These are phyloP conservation scores for Orthonyx spaldingii DNA, from an alignment of 2,113 vertebrate genomes.

Conservation along the genomic window DNA sequence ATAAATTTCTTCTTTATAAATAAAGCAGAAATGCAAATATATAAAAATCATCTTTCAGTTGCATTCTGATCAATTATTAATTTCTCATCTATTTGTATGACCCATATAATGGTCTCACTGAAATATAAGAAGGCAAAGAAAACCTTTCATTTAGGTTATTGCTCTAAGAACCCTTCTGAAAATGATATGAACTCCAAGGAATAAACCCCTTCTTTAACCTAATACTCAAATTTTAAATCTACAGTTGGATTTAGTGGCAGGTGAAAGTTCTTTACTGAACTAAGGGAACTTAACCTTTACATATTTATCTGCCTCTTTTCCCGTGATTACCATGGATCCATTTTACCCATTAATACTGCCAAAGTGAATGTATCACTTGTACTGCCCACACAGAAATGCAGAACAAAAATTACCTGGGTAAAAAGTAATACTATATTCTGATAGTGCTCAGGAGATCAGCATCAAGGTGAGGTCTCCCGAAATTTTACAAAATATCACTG, in stretches of 20 bases:
- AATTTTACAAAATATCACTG: background rate
- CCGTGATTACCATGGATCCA: rapidly evolving
- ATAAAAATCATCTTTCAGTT: background rate
- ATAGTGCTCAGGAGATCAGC: background rate
- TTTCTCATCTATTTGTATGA: background rate
- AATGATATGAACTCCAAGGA: background rate
- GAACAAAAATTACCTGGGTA: background rate
- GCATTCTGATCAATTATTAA: background rate
- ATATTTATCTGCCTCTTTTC: background rate
- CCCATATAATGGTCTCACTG: background rate
- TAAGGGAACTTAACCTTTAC: background rate
- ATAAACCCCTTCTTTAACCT: background rate
- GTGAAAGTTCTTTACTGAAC: background rate
- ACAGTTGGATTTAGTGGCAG: background rate
- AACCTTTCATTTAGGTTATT: background rate
- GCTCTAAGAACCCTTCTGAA: background rate
- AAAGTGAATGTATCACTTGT: background rate
- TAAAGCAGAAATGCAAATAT: background rate
- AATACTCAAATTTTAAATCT: background rate
- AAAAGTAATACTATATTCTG: background rate
- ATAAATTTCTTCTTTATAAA: background rate
- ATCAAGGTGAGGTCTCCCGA: background rate
- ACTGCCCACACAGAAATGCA: background rate
- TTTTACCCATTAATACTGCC: background rate
- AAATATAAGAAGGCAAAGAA: background rate